phyloP scores from a whole-genome alignment of 2,888 invertebrate species.

The Andricus curvator region DNA sequence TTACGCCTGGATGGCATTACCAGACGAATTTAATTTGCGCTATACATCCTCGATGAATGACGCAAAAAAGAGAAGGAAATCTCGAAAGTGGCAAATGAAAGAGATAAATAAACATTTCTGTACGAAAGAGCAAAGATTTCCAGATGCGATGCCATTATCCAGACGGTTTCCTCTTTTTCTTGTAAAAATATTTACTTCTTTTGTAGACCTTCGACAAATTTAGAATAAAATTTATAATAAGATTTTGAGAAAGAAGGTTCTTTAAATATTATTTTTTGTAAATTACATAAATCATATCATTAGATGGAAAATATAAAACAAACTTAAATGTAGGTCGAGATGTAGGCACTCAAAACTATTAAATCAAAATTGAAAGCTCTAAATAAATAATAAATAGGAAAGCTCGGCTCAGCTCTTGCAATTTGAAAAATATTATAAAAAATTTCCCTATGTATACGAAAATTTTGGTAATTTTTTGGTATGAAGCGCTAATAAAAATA shows the following conservation, averaged over 20 bases:
- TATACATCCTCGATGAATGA: slow-evolving; percentile 1
- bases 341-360: too few species aligned
- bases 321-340: too few species aligned
- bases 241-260: not conserved
- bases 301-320: not conserved
- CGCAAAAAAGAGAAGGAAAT: slow-evolving; percentile 20
- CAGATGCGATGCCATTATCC: not conserved
- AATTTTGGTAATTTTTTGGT: too few species aligned
- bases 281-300: too few species aligned
- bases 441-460: too few species aligned
- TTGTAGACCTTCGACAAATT: not conserved
- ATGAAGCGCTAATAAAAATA: too few species aligned
- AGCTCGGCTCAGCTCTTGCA: too few species aligned
- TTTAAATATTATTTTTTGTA: too few species aligned
- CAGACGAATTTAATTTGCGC: slow-evolving; percentile 3
- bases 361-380: too few species aligned
- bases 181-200: not conserved
- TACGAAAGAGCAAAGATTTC: slow-evolving; percentile 22
- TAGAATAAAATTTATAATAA: not conserved
- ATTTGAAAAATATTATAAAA: too few species aligned
- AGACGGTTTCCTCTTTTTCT: not conserved
- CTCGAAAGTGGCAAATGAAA: slow-evolving; percentile 10
- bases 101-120: slow-evolving; percentile 32
- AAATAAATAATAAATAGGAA: too few species aligned
- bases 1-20: slow-evolving; percentile 5